A percentile compares a stretch with the other conserved stretches of the same genome.
phyloP scores from a whole-genome alignment of 1,140 invertebrate genomes.

The Theocolax elegans region DNA sequence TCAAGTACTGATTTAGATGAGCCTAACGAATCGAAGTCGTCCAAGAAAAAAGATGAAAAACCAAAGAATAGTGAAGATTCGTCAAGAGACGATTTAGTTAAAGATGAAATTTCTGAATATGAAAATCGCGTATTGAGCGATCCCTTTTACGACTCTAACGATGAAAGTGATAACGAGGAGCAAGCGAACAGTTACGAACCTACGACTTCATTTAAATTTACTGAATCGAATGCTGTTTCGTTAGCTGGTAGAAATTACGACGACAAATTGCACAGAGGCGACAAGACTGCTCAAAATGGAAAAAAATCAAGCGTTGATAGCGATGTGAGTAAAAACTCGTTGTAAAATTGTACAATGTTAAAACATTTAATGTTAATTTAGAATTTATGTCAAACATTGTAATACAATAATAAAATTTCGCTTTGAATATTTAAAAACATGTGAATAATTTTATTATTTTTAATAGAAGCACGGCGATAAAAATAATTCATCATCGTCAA shows the following conservation, averaged over 20 bases:
- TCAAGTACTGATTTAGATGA: slow-evolving; percentile 63
- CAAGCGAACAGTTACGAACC: slow-evolving; percentile 50
- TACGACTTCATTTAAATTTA: slow-evolving; percentile 57
- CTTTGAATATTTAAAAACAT: too few species aligned
- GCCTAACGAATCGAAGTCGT: slow-evolving; percentile 57
- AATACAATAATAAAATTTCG: too few species aligned
- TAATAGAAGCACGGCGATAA: slow-evolving; percentile 35
- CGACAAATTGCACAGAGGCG: slow-evolving; percentile 33
- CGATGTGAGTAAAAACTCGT: not conserved
- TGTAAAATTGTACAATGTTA: too few species aligned
- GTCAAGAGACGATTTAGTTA: slow-evolving; percentile 39
- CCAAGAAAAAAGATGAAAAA: not conserved
- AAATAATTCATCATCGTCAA: slow-evolving; percentile 45
- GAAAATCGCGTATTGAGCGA: slow-evolving; percentile 60
- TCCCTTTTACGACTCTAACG: slow-evolving; percentile 62
- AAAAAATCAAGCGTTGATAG: slow-evolving; percentile 11
- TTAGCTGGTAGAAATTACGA: slow-evolving; percentile 44
- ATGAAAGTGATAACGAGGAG: slow-evolving; percentile 51
- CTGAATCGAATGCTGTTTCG: slow-evolving; percentile 44
- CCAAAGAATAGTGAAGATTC: slow-evolving; percentile 15
- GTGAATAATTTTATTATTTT: not conserved
- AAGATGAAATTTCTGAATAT: slow-evolving; percentile 57
- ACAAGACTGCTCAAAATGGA: slow-evolving; percentile 26
- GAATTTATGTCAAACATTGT: too few species aligned
- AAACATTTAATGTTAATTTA: too few species aligned